Conservation (phyloP, 1,140 invertebrate genomes). For the Ectropis grisescens region DNA sequence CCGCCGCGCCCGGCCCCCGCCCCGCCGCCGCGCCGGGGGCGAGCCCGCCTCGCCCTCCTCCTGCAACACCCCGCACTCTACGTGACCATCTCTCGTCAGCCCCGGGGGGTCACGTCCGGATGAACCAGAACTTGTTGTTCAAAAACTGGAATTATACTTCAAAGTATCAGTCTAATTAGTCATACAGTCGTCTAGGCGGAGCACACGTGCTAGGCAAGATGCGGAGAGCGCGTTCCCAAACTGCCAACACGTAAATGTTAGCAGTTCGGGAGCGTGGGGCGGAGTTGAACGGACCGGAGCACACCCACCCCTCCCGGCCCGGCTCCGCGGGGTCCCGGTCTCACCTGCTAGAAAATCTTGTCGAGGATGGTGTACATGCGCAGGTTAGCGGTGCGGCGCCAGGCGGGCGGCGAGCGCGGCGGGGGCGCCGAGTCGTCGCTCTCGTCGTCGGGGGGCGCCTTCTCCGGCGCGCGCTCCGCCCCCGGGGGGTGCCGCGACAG, state of each 20-base stretch:
- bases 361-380: slow-evolving; percentile 60
- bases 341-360: slow-evolving; percentile 63
- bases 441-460: slow-evolving; percentile 21
- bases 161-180: no score
- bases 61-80: background rate
- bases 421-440: slow-evolving; percentile 15
- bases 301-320: no score
- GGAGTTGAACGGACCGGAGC: no score
- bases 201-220: no score
- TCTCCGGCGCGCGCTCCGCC: slow-evolving; percentile 12
- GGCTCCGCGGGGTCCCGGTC: background rate
- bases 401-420: slow-evolving; percentile 24
- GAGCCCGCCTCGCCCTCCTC: background rate
- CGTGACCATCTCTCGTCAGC: background rate
- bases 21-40: background rate
- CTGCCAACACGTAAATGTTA: no score
- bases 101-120: background rate
- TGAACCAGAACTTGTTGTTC: no score
- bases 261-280: no score
- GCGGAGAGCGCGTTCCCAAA: no score
- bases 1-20: background rate
- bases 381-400: slow-evolving; percentile 49
- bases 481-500: slow-evolving; percentile 18
- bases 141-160: no score
- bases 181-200: no score